Evolutionary conservation across 2,888 invertebrate genomes (phyloP), one percentile per base, ranked within the genome.

Genomic region (Limnephilus auricula): DNA sequence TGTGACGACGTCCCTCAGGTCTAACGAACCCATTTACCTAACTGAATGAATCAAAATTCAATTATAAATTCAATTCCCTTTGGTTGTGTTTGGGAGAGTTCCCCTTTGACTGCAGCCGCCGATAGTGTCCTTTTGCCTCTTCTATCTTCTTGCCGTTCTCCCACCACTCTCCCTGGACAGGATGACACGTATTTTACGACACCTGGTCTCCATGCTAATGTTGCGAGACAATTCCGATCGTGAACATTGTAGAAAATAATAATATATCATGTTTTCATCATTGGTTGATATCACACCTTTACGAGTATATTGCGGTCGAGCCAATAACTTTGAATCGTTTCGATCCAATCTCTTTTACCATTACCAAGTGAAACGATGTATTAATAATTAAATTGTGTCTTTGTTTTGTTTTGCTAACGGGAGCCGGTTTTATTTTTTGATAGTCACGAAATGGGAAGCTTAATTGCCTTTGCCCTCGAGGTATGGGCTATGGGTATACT

Each of bases 161-260:
- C 15, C 15, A 30, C 6, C 80, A 31, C 31, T 25, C 9, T n/a
- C 65, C 25, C 15, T 12, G 25, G 12, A 86, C 86, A 86, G 86
- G 86, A 86, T 65, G 86, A 25, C 86, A 86, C 65, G 86, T 65
- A 65, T 34, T 32, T 45, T 34, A 31, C 65, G 86, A 50, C 86
- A 31, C 18, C 4, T 13, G 86, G 31, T 32, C 31, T 30, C 32
- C 86, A 65, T 86, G 34, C 65, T 86, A 50, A 86, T 86, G 50
- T n/a, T 65, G 65, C 31, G 86, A 85, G 31, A 86, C 86, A 86
- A 86, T 86, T 86, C 31, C 6, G 31, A 65, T 86, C 65, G 86
- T 32, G 86, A 65, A 65, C 32, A 5, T 25, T 18, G 6, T 86
- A 86, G 13, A 18, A 86, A 65, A 30, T 13, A 32, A 80, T 32